These are phyloP conservation scores for Hybognathus amarus DNA, from an alignment of 2,797 vertebrate genomes.

Conservation along the genomic window DNA sequence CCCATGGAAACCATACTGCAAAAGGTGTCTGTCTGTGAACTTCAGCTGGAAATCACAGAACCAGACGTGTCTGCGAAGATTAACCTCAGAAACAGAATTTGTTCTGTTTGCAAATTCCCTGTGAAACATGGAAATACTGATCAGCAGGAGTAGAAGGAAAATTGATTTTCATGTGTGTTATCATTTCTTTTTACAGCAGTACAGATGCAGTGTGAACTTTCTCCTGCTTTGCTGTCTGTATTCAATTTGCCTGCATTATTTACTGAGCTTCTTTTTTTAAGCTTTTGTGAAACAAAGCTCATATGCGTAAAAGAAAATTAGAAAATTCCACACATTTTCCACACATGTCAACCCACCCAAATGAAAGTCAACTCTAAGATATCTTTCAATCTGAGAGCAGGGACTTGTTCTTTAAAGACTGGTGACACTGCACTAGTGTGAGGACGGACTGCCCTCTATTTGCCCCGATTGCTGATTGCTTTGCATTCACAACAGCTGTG, in stretches of 20 bases:
- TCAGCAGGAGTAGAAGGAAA: slow-evolving; percentile 43
- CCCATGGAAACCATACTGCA: slow-evolving; percentile 78
- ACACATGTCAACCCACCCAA: slow-evolving; percentile 39
- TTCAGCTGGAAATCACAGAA: slow-evolving; percentile 79
- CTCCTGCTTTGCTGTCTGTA: slow-evolving; percentile 27
- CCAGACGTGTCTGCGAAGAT: slow-evolving; percentile 75
- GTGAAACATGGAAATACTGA: slow-evolving; percentile 58
- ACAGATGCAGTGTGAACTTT: background rate
- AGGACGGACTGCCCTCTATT: slow-evolving; percentile 52
- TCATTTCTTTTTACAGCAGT: slow-evolving; percentile 17
- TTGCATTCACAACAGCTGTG: slow-evolving; percentile 59
- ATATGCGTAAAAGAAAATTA: background rate
- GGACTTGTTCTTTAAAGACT: slow-evolving; percentile 50
- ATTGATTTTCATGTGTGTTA: slow-evolving; percentile 51
- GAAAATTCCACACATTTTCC: slow-evolving; percentile 22
- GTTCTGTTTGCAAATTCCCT: slow-evolving; percentile 66
- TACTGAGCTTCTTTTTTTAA: background rate
- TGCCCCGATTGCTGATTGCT: slow-evolving; percentile 56
- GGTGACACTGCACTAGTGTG: slow-evolving; percentile 52
- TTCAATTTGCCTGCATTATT: slow-evolving; percentile 41
- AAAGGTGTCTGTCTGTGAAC: slow-evolving; percentile 73
- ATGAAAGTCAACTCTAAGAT: slow-evolving; percentile 50
- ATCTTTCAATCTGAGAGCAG: slow-evolving; percentile 47
- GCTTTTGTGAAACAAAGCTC: slow-evolving; percentile 18
- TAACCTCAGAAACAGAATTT: slow-evolving; percentile 75